Conservation (phyloP, 37 sponge, comb jelly and placozoan genomes). For the Bolinopsis microptera region DNA sequence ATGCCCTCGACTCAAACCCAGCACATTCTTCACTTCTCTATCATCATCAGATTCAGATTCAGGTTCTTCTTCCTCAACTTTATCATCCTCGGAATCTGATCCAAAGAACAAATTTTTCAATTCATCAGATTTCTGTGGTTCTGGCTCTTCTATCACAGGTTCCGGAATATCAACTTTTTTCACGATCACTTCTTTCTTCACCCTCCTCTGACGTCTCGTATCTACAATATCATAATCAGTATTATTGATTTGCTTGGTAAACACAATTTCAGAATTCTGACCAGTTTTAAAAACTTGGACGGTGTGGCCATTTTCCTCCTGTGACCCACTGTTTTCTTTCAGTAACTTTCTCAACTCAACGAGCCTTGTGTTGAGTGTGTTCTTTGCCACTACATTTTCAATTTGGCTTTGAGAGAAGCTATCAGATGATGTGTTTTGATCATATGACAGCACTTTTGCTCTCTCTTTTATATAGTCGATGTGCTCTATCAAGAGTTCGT, state of each 20-base stretch:
- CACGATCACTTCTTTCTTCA: not conserved
- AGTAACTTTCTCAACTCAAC: not conserved
- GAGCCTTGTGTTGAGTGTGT: not conserved
- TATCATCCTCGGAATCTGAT: not conserved
- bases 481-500: conserved; percentile 82
- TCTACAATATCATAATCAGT: not conserved
- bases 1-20: not conserved
- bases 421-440: not conserved
- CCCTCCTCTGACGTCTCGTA: not conserved
- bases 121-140: not conserved
- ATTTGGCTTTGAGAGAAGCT: conserved; percentile 40
- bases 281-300: conserved; percentile 36
- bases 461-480: not conserved
- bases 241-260: conserved; percentile 39
- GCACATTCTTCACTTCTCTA: conserved; percentile 29
- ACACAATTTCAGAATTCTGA: conserved; percentile 4
- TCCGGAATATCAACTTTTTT: not conserved
- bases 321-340: not conserved
- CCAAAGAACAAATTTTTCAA: conserved; percentile 18
- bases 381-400: conserved; percentile 35
- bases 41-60: not conserved
- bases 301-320: not conserved
- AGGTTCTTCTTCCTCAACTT: not conserved
- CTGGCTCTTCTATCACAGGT: not conserved
- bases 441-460: not conserved